Percentiles rank a stretch among this genome's conserved stretches.
These are phyloP conservation scores for Tachina lurida DNA, from an alignment of 2,888 invertebrate genomes.

Conservation along the genomic window DNA sequence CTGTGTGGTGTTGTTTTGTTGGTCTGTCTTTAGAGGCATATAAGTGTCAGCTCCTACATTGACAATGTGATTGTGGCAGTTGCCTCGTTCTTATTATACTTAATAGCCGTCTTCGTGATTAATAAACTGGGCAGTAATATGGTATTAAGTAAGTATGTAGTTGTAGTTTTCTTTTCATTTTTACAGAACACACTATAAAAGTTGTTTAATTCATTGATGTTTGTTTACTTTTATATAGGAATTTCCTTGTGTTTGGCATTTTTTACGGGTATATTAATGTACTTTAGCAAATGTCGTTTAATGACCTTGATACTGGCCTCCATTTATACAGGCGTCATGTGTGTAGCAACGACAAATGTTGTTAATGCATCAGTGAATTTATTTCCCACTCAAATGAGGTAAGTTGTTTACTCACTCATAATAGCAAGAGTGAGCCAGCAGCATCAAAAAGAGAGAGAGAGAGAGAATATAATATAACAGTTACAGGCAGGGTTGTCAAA, in stretches of 20 bases:
- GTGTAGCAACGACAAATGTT: conserved; percentile 78
- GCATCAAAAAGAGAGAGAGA: too few species aligned
- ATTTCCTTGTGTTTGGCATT: conserved; percentile 83
- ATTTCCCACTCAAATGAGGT: conserved; percentile 81
- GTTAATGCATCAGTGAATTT: conserved; percentile 78
- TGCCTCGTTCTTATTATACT: conserved; percentile 72
- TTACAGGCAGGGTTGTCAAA: too few species aligned
- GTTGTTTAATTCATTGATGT: conserved; percentile 1
- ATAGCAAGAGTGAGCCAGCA: neutral
- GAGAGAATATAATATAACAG: too few species aligned
- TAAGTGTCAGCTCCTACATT: conserved; percentile 67
- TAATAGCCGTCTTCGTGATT: conserved; percentile 71
- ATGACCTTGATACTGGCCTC: conserved; percentile 85
- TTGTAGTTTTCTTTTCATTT: neutral
- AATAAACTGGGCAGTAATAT: conserved; percentile 70
- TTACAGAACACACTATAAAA: neutral
- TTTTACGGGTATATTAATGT: conserved; percentile 84
- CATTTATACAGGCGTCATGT: conserved; percentile 82
- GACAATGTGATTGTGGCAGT: conserved; percentile 75
- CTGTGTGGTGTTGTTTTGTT: neutral
- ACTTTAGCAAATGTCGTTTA: conserved; percentile 84
- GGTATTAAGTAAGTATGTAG: conserved; percentile 74
- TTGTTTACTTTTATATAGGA: conserved; percentile 73
- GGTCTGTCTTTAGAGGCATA: conserved; percentile 56
- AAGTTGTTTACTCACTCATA: neutral